Conservation (phyloP, 1,140 invertebrate genomes). For the Eurosta solidaginis region DNA sequence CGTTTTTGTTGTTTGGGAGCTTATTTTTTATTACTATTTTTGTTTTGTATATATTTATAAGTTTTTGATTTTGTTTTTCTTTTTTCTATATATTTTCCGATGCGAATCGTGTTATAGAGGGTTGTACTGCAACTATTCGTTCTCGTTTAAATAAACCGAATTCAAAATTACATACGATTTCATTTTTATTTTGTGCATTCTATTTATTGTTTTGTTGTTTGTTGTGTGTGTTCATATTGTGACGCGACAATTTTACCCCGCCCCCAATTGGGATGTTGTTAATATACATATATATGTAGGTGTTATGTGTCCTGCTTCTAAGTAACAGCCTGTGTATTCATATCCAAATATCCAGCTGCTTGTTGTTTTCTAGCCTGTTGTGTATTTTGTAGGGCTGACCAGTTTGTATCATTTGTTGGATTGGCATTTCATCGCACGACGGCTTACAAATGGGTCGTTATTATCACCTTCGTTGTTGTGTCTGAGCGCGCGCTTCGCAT, state of each 20-base stretch:
- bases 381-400: slow-evolving; percentile 40
- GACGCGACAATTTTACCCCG: not conserved
- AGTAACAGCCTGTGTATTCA: not conserved
- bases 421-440: slow-evolving; percentile 41
- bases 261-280: not conserved
- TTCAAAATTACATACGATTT: too few species aligned
- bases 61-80: too few species aligned
- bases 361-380: slow-evolving; percentile 32
- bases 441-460: slow-evolving; percentile 39
- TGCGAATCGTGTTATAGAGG: too few species aligned
- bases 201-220: slow-evolving; percentile 37
- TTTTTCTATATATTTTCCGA: too few species aligned
- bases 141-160: too few species aligned
- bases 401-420: not conserved
- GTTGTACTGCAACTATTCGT: too few species aligned
- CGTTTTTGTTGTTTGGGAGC: too few species aligned
- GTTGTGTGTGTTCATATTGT: slow-evolving; percentile 28
- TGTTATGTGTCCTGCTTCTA: slow-evolving; percentile 31
- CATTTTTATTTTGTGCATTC: too few species aligned
- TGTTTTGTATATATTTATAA: too few species aligned
- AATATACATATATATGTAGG: slow-evolving; percentile 38
- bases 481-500: slow-evolving; percentile 24
- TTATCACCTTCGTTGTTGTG: slow-evolving; percentile 5
- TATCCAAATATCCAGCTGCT: not conserved
- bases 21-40: too few species aligned